Conservation (phyloP, 2,797 vertebrate species). For the Phalloptychus januarius region DNA sequence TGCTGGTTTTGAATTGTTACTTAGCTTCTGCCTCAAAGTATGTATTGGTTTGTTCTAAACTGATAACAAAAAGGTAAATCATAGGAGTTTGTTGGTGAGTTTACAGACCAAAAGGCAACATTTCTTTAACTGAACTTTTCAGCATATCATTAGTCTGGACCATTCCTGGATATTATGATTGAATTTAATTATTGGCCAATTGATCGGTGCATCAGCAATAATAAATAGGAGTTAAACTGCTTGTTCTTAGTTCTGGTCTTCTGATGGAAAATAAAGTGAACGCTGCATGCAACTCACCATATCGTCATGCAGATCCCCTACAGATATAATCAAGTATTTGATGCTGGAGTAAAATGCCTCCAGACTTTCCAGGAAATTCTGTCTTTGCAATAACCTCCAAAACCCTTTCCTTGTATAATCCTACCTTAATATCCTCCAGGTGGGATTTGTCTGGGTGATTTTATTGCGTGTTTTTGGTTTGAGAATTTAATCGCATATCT, state of each 20-base stretch:
- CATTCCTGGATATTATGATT: background rate
- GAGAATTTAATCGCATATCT: conserved; percentile 75
- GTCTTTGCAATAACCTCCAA: conserved; percentile 45
- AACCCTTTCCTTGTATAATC: conserved; percentile 50
- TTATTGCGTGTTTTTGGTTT: conserved; percentile 76
- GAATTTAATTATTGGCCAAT: background rate
- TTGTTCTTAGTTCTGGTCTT: background rate
- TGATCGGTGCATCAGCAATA: background rate
- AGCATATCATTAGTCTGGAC: background rate
- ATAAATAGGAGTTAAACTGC: conserved; percentile 1
- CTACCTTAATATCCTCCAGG: conserved; percentile 66
- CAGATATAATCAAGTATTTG: conserved; percentile 41
- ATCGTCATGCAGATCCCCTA: conserved; percentile 16
- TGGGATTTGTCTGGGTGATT: conserved; percentile 78
- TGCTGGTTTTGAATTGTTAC: background rate
- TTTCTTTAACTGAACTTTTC: background rate
- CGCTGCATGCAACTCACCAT: conserved; percentile 7
- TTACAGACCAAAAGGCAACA: background rate
- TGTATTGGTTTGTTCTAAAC: background rate
- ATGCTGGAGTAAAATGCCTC: conserved; percentile 40
- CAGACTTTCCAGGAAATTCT: conserved; percentile 39
- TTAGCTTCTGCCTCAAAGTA: background rate
- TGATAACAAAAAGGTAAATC: background rate
- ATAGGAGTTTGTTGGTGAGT: background rate
- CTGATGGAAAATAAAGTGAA: conserved; percentile 14